phyloP scores from a whole-genome alignment of 2,113 vertebrate genomes.

The Coracopsis vasa region DNA sequence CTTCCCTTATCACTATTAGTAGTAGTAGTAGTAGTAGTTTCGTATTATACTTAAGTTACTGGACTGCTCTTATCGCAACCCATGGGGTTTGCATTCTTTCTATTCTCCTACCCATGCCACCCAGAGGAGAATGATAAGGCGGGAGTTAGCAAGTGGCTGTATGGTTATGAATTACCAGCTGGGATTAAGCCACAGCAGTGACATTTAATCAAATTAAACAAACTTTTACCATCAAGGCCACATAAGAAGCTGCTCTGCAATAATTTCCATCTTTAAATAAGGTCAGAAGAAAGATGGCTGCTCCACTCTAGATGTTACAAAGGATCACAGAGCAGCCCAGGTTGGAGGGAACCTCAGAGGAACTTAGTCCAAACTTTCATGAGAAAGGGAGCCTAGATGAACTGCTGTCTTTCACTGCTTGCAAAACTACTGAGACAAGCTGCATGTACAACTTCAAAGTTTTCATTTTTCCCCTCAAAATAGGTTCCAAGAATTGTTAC shows the following conservation, averaged over 20 bases:
- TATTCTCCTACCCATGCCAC: not conserved
- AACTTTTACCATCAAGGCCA: not conserved
- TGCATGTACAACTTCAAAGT: accelerated
- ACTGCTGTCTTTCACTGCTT: not conserved
- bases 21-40: not conserved
- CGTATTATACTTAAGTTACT: not conserved
- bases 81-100: not conserved
- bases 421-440: not conserved
- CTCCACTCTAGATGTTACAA: not conserved
- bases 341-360: not conserved
- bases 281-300: not conserved
- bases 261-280: not conserved
- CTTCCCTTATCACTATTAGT: not conserved
- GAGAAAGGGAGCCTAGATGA: not conserved
- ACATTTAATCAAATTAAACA: not conserved
- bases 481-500: not conserved
- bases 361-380: not conserved
- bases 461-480: not conserved
- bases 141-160: not conserved
- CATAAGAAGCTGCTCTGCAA: not conserved
- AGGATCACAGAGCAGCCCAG: not conserved
- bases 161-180: not conserved
- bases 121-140: not conserved
- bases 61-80: not conserved
- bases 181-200: not conserved